Conservation (phyloP, 2,797 vertebrate genomes). For the Peromyscus eremicus region DNA sequence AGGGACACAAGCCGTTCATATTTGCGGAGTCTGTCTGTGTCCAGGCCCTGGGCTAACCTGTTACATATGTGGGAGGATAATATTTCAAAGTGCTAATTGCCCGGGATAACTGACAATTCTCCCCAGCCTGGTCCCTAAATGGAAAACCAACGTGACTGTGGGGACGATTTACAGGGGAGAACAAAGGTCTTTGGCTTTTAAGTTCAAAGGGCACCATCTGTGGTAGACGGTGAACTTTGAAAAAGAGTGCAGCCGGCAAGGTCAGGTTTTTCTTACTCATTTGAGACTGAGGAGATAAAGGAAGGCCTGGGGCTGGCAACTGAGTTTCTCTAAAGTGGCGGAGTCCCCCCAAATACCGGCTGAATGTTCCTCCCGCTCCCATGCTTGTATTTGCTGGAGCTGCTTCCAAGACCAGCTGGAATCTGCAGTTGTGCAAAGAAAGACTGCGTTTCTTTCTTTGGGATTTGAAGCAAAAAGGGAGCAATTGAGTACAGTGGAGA, state of each 20-base stretch:
- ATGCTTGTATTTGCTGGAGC: background rate
- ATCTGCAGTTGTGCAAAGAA: background rate
- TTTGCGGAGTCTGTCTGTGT: background rate
- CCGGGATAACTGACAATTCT: conserved; percentile 74
- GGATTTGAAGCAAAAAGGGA: background rate
- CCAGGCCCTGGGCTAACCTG: conserved; percentile 79
- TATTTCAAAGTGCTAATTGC: conserved; percentile 85
- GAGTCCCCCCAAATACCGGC: background rate
- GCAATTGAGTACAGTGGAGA: background rate
- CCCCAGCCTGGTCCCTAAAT: conserved; percentile 77
- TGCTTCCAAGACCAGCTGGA: background rate
- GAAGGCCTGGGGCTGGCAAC: background rate
- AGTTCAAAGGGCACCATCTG: conserved; percentile 85
- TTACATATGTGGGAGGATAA: conserved; percentile 81
- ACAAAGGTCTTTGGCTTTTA: conserved; percentile 76
- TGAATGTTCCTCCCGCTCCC: background rate
- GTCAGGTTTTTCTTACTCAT: conserved; percentile 80
- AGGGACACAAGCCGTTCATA: background rate
- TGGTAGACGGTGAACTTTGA: conserved; percentile 57
- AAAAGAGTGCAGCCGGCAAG: conserved; percentile 72
- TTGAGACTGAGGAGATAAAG: conserved; percentile 62
- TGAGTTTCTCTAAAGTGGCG: background rate
- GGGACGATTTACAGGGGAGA: conserved; percentile 80
- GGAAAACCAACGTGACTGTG: conserved; percentile 76
- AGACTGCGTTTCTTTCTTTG: background rate